Base-by-base conservation (phyloP, 2,113 vertebrate species). In the Psephotus haematonotus region DNA sequence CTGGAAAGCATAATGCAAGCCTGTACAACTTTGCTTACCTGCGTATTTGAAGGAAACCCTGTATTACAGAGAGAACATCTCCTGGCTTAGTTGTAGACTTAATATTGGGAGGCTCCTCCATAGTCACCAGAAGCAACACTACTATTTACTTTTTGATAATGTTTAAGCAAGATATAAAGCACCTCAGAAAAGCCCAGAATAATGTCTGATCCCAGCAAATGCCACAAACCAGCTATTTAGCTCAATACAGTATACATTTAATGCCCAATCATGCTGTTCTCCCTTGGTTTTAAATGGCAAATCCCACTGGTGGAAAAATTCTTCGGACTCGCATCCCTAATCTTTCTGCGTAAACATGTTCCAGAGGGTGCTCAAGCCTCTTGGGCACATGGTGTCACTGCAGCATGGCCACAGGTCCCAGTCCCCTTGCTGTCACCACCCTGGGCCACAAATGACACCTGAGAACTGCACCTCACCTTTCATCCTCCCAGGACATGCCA, bases 391-490 rank as follows among this genome's bases (percentile, higher is more conserved):
- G 9, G 29, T 62, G 24, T 11, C 74, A 43, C 62, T 60, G 52
- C 52, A 93, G 86, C 75, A 46, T 9, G 63, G 62, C 37, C 46
- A 41, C n/a, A 46, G 52, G 10, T 50, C n/a, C 65, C 50, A 57
- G 24, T 17, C 2, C 2, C 41, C 33, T 0, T 59, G 9, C 52
- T 76, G n/a, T 28, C 41, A 37, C 52, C 24, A 22, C 0, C 1
- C 10, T 23, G 24, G 25, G 29, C 14, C 43, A 76, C 57, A n/a
- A 86, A 41, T 25, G 53, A 47, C 0, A 0, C 31, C 52, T 31
- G 13, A 39, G 82, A 81, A 19, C 25, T 80, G 68, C 29, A 17
- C 44, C 41, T 50, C 59, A 16, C 33, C 33, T 68, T 29, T 67
- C 68, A 25, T n/a, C 15, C 44, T 69, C 23, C 72, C 53, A 29